Conservation (phyloP, 64 coral and sea anemone genomes). For the Catalaphyllia jardinei region DNA sequence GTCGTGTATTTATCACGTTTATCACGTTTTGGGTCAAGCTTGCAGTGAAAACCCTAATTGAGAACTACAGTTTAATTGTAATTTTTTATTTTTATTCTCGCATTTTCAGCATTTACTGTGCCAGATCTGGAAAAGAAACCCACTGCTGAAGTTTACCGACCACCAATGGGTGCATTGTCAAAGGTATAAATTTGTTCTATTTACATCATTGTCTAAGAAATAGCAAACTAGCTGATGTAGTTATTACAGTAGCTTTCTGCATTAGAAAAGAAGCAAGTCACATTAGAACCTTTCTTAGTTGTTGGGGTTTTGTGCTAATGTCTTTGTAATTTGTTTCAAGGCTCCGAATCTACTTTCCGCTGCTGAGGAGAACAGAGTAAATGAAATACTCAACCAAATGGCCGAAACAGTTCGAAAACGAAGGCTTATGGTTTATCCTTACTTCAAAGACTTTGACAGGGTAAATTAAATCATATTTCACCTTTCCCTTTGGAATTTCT, state of each 20-base stretch:
- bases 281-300: not conserved
- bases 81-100: not conserved
- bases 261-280: not conserved
- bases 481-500: not conserved
- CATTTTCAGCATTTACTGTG: slow-evolving; percentile 82
- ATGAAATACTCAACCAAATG: slow-evolving; percentile 73
- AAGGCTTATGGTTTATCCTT: slow-evolving; percentile 95
- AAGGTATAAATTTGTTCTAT: slow-evolving; percentile 55
- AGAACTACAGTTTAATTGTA: not conserved
- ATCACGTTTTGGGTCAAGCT: no score
- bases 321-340: slow-evolving; percentile 2
- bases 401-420: slow-evolving; percentile 86
- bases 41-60: no score
- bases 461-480: slow-evolving; percentile 27
- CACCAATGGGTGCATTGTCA: slow-evolving; percentile 76
- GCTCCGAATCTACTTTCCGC: slow-evolving; percentile 85
- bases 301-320: not conserved
- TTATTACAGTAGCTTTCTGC: no score
- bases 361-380: slow-evolving; percentile 71
- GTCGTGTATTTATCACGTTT: no score
- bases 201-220: no score
- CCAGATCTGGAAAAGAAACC: slow-evolving; percentile 96
- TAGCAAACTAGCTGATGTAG: no score
- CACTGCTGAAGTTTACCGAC: slow-evolving; percentile 75
- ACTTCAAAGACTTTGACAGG: slow-evolving; percentile 99